Conservation (phyloP, 2,888 invertebrate genomes). For the Junonia oenone region DNA sequence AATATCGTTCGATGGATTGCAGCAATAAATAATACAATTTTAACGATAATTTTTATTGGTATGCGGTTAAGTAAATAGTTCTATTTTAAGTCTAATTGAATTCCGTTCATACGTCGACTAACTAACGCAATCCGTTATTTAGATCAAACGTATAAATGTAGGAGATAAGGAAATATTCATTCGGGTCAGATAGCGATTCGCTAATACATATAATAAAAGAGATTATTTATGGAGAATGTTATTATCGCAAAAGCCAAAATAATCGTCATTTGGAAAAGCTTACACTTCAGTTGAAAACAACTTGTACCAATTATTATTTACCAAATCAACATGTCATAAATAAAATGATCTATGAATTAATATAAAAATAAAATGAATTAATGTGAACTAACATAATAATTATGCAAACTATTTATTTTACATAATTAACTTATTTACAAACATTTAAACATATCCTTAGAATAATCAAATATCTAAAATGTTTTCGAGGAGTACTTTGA, state of each 20-base stretch:
- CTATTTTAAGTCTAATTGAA: background rate
- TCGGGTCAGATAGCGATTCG: constrained; percentile 20
- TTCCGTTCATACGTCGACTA: background rate
- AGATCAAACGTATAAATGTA: constrained; percentile 1
- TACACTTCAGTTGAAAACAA: no score
- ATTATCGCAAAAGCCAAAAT: no score
- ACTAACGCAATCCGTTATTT: background rate
- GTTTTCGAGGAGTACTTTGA: no score
- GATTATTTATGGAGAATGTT: no score
- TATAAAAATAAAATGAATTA: background rate
- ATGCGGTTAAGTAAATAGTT: background rate
- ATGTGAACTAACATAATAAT: no score
- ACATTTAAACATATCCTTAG: background rate
- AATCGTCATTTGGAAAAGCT: no score
- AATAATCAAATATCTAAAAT: no score
- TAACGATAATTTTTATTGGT: background rate
- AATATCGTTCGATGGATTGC: no score
- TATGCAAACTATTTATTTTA: no score
- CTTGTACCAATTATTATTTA: no score
- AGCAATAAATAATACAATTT: background rate
- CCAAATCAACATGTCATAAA: no score
- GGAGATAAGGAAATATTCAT: constrained; percentile 18
- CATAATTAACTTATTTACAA: background rate
- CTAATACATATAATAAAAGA: constrained; percentile 4
- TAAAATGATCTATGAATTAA: no score